Conservation (phyloP, 2,888 invertebrate species). For the Gymnocheta viridis region DNA sequence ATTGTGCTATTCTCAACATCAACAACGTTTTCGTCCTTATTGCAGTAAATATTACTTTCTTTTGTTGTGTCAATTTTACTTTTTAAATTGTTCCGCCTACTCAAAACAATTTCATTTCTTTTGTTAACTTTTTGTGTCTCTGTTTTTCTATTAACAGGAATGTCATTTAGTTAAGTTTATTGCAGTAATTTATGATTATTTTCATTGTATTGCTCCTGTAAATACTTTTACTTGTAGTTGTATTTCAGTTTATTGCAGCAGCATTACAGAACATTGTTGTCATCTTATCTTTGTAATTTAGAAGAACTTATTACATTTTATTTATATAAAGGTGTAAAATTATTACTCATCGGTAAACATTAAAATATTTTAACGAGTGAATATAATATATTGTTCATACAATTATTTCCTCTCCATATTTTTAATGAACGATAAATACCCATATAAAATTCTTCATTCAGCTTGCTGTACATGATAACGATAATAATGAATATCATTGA, state of each 20-base stretch:
- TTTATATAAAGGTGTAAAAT: background rate
- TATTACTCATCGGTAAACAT: background rate
- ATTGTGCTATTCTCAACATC: background rate
- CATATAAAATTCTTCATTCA: background rate
- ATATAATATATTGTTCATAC: background rate
- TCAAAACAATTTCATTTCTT: background rate
- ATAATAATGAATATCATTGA: background rate
- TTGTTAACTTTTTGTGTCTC: slow-evolving; percentile 60
- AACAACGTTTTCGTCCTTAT: background rate
- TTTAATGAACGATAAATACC: background rate
- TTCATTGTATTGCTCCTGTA: background rate
- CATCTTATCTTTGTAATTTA: background rate
- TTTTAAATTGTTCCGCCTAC: background rate
- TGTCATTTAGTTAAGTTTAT: slow-evolving; percentile 58
- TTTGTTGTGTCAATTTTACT: slow-evolving; percentile 19
- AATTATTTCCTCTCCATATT: background rate
- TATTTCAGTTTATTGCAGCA: slow-evolving; percentile 1
- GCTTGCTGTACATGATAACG: background rate
- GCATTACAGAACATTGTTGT: background rate
- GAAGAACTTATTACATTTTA: background rate
- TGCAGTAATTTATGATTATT: slow-evolving; percentile 32
- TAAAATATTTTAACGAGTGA: background rate
- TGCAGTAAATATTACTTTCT: background rate
- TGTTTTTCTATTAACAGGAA: slow-evolving; percentile 38
- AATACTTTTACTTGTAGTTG: background rate